phyloP scores from a whole-genome alignment of 2,888 invertebrate genomes.

The Saturnia pavonia region DNA sequence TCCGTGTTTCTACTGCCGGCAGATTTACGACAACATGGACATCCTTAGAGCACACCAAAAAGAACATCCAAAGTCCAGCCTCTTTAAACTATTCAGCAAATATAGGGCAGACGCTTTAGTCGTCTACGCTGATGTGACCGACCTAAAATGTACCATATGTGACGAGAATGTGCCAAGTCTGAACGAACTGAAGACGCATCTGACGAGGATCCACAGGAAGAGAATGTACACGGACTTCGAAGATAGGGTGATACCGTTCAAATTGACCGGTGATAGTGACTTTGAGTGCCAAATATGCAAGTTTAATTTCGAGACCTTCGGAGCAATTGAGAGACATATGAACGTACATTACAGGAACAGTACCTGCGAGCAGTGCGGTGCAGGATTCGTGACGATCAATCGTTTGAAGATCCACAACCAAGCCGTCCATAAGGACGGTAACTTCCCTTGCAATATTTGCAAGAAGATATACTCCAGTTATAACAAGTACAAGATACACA shows the following conservation, averaged over 20 bases:
- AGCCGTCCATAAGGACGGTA: constrained; percentile 29
- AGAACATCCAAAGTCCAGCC: constrained; percentile 28
- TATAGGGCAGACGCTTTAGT: constrained; percentile 40
- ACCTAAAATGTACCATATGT: constrained; percentile 44
- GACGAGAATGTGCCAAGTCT: constrained; percentile 29
- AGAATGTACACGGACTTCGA: constrained; percentile 36
- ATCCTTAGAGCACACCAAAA: constrained; percentile 36
- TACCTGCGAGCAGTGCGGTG: constrained; percentile 41
- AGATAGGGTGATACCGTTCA: constrained; percentile 47
- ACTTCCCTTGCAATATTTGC: constrained; percentile 40
- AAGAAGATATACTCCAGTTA: constrained; percentile 44
- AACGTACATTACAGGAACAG: constrained; percentile 58
- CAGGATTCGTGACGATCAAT: constrained; percentile 57
- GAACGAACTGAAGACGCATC: constrained; percentile 39
- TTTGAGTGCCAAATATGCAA: constrained; percentile 54
- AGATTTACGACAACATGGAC: constrained; percentile 34
- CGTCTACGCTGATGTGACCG: constrained; percentile 45
- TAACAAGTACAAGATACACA: constrained; percentile 39
- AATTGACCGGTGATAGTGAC: constrained; percentile 30
- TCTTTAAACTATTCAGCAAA: constrained; percentile 32
- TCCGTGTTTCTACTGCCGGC: constrained; percentile 46
- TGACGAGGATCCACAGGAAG: constrained; percentile 36
- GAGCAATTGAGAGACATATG: constrained; percentile 70
- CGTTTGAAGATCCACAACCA: constrained; percentile 56
- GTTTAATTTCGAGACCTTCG: constrained; percentile 65